These are phyloP conservation scores for Pachypsylla venusta DNA, from an alignment of 1,140 invertebrate species.

Conservation along the genomic window DNA sequence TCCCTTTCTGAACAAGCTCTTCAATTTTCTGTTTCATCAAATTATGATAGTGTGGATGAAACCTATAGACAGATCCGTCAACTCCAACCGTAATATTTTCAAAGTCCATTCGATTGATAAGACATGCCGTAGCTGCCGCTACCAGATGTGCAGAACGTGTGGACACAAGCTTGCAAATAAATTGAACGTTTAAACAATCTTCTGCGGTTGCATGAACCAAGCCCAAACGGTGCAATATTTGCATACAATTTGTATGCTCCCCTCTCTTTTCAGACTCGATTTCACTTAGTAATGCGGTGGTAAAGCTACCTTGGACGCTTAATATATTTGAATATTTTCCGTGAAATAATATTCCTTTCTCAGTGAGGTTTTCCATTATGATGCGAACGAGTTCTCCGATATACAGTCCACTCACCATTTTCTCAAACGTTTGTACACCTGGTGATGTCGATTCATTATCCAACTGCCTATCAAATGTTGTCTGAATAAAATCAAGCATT, in stretches of 20 bases:
- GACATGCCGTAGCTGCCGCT: constrained; percentile 63
- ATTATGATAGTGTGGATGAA: constrained; percentile 66
- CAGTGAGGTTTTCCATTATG: constrained; percentile 55
- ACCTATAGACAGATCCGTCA: constrained; percentile 96
- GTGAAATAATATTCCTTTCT: constrained; percentile 56
- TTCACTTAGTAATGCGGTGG: constrained; percentile 93
- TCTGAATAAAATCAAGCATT: constrained; percentile 52
- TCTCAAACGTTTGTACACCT: constrained; percentile 53
- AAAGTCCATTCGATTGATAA: constrained; percentile 74
- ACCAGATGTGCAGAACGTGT: constrained; percentile 79
- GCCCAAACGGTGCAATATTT: constrained; percentile 63
- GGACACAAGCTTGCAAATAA: constrained; percentile 82
- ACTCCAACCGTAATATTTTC: constrained; percentile 86
- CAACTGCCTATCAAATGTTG: constrained; percentile 46
- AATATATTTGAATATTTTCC: constrained; percentile 52
- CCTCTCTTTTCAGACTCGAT: constrained; percentile 77
- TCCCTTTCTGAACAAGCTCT: neutral
- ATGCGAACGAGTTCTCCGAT: constrained; percentile 67
- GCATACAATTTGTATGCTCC: constrained; percentile 62
- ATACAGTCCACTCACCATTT: constrained; percentile 84
- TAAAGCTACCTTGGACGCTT: constrained; percentile 57
- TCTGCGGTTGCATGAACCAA: constrained; percentile 58
- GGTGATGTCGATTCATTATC: constrained; percentile 35
- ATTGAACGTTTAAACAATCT: constrained; percentile 72
- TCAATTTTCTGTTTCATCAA: constrained; percentile 39